Evolutionary conservation across 2,113 vertebrate species (phyloP).

Genomic region (Petaurus breviceps): DNA sequence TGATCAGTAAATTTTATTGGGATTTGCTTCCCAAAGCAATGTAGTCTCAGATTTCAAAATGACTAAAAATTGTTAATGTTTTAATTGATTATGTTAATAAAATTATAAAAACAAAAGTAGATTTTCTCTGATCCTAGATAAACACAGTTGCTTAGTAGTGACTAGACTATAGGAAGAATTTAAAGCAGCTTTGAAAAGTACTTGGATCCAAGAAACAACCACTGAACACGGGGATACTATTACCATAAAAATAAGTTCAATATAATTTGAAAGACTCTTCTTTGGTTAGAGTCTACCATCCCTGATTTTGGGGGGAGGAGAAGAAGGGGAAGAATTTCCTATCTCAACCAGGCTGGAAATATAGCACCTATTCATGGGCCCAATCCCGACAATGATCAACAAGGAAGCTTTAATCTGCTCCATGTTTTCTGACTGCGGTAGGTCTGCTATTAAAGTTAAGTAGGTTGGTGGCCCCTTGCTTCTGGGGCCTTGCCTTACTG

Average conservation of each 20-base stretch:
- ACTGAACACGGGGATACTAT: not conserved
- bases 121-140: not conserved
- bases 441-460: not conserved
- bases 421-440: not conserved
- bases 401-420: not conserved
- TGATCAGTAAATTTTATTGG: not conserved
- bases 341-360: not conserved
- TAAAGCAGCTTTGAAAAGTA: not conserved
- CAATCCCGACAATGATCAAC: not conserved
- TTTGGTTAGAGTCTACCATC: not conserved
- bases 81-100: not conserved
- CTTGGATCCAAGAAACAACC: not conserved
- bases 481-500: not conserved
- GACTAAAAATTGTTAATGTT: slow-evolving; percentile 38
- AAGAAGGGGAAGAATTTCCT: not conserved
- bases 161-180: not conserved
- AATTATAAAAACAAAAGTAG: not conserved
- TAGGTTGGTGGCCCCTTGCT: not conserved
- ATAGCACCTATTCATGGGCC: not conserved
- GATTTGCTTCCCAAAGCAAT: not conserved
- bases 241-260: not conserved
- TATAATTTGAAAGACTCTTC: not conserved
- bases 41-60: not conserved
- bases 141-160: not conserved
- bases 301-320: not conserved